Conservation (phyloP, 2,797 vertebrate species). For the Takifugu ocellatus region DNA sequence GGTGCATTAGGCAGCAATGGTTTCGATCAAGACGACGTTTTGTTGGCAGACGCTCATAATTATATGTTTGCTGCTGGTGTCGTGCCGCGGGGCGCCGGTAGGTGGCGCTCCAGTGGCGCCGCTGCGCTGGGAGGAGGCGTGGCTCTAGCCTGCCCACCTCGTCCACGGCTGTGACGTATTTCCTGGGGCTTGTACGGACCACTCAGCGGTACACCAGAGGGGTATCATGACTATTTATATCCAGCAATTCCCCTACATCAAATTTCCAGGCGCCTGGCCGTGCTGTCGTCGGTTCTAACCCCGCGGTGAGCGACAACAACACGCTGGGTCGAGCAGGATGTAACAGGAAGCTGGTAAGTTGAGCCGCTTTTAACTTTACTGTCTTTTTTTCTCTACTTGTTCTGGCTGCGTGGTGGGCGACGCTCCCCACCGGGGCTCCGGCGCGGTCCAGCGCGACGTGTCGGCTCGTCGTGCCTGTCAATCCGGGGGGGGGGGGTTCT, state of each 20-base stretch:
- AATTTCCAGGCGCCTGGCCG: conserved; percentile 33
- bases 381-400: conserved; percentile 42
- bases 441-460: background rate
- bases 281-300: conserved; percentile 47
- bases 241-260: conserved; percentile 50
- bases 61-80: background rate
- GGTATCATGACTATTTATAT: conserved; percentile 74
- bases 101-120: conserved; percentile 58
- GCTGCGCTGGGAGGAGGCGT: conserved; percentile 44
- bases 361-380: conserved; percentile 59
- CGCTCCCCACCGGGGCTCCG: conserved; percentile 13
- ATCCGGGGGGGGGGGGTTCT: conserved; percentile 2
- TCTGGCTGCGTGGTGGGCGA: conserved; percentile 31
- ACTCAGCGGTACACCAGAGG: conserved; percentile 66
- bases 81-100: conserved; percentile 26
- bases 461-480: conserved; percentile 26
- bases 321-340: conserved; percentile 56
- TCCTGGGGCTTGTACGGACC: conserved; percentile 76
- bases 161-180: conserved; percentile 77
- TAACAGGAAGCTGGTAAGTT: conserved; percentile 63
- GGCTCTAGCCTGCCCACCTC: conserved; percentile 43
- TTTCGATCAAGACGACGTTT: background rate
- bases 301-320: conserved; percentile 43
- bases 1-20: background rate
- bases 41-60: background rate